phyloP scores from a whole-genome alignment of 2,888 invertebrate genomes.

The Ectemnius continuus region DNA sequence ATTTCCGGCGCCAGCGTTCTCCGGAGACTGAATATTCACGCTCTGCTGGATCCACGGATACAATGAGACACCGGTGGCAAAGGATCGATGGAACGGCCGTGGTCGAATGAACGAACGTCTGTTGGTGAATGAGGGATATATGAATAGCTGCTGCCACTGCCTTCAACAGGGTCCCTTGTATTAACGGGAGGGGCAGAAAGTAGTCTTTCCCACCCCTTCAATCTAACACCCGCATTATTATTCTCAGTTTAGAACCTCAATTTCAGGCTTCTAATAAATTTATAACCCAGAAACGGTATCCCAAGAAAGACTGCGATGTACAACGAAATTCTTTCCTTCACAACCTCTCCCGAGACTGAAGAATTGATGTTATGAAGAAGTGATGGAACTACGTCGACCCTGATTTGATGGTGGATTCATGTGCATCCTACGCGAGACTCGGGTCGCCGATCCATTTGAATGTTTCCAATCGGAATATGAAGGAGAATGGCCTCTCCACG shows the following conservation, averaged over 20 bases:
- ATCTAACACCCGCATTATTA: too few species aligned
- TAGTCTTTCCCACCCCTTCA: too few species aligned
- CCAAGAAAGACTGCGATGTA: not conserved
- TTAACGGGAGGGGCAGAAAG: too few species aligned
- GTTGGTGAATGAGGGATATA: too few species aligned
- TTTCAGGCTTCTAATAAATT: too few species aligned
- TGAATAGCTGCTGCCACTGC: too few species aligned
- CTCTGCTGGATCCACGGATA: slow-evolving; percentile 22
- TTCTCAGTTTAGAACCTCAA: too few species aligned
- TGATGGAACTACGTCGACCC: not conserved
- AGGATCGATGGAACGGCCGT: too few species aligned
- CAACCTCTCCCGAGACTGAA: not conserved
- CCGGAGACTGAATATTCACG: slow-evolving; percentile 42
- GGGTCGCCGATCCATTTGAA: not conserved
- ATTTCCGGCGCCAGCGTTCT: slow-evolving; percentile 12
- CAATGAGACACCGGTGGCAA: slow-evolving; percentile 19
- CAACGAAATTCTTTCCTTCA: not conserved
- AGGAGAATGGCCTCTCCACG: not conserved
- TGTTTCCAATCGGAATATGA: slow-evolving; percentile 17
- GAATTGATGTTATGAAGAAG: too few species aligned
- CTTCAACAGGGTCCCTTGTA: too few species aligned
- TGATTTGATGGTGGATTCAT: slow-evolving; percentile 5
- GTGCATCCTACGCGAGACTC: not conserved
- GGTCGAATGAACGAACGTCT: too few species aligned
- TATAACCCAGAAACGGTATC: too few species aligned